Percentiles rank a stretch among this genome's conserved stretches.
These are phyloP conservation scores for Choloepus didactylus DNA, from an alignment of 2,797 vertebrate genomes.

Conservation along the genomic window DNA sequence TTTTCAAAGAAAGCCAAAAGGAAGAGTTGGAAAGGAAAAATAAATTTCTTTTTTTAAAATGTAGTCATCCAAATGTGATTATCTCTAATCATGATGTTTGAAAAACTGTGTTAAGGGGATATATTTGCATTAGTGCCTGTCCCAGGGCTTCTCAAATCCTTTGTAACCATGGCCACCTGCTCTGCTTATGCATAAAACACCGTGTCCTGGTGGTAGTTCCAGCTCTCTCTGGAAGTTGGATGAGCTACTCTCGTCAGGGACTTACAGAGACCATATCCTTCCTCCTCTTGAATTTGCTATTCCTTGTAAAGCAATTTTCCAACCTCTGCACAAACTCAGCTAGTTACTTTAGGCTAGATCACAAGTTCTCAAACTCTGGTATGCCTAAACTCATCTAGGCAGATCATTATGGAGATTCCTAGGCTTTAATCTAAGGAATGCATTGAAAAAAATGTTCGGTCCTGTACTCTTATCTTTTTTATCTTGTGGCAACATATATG, in stretches of 20 bases:
- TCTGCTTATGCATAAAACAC: background rate
- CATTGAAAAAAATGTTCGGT: background rate
- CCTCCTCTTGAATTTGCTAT: background rate
- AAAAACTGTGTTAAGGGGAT: background rate
- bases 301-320: background rate
- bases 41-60: background rate
- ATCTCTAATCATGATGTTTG: background rate
- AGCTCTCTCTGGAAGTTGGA: background rate
- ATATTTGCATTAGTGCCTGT: background rate
- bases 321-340: background rate
- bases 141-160: background rate
- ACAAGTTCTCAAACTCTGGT: background rate
- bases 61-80: background rate
- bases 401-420: slow-evolving; percentile 22
- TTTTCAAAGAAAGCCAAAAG: slow-evolving; percentile 55
- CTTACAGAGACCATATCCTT: background rate
- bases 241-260: background rate
- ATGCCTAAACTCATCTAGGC: slow-evolving; percentile 6
- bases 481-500: no score
- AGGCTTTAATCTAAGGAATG: background rate
- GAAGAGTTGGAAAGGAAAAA: slow-evolving; percentile 16
- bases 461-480: no score
- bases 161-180: no score
- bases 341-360: background rate
- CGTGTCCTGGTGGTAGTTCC: background rate